A percentile compares a stretch with the other conserved stretches of the same genome.
Evolutionary conservation across 2,888 invertebrate species (phyloP).

Genomic region (Drosophila testacea): DNA sequence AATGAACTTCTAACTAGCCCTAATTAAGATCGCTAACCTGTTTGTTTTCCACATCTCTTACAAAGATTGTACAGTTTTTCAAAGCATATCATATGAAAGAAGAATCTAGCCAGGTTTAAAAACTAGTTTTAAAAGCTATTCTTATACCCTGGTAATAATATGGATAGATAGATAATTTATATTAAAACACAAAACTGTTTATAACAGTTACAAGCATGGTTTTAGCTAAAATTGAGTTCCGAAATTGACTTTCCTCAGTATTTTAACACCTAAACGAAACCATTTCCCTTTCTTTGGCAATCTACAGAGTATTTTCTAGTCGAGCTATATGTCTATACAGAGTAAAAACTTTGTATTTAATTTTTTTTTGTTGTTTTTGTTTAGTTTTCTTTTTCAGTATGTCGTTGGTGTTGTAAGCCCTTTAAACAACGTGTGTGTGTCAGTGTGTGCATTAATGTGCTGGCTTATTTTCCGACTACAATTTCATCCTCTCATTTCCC

Average conservation of each 20-base stretch:
- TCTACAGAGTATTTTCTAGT: background rate
- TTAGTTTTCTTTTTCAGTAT: slow-evolving; percentile 42
- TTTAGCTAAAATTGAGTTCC: too few species aligned
- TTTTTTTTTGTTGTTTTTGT: slow-evolving; percentile 9
- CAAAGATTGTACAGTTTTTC: too few species aligned
- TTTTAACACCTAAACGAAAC: too few species aligned
- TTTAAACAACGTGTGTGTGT: slow-evolving; percentile 19
- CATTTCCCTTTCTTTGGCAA: too few species aligned
- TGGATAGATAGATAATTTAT: background rate
- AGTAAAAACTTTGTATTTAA: slow-evolving; percentile 16
- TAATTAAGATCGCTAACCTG: background rate
- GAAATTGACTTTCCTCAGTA: too few species aligned
- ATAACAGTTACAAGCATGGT: too few species aligned
- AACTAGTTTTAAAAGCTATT: background rate
- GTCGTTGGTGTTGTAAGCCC: slow-evolving; percentile 35
- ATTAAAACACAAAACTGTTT: too few species aligned
- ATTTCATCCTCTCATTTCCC: background rate
- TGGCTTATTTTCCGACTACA: slow-evolving; percentile 23
- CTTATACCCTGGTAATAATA: background rate
- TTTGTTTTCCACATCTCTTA: background rate
- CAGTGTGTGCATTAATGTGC: slow-evolving; percentile 25
- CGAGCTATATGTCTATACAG: background rate
- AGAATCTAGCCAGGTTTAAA: background rate
- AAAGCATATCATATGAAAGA: background rate
- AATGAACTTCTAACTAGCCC: background rate